Evolutionary conservation across 2,888 invertebrate genomes (phyloP), one percentile per base, ranked within the genome.

Genomic region (Drosophila multiciliata): DNA sequence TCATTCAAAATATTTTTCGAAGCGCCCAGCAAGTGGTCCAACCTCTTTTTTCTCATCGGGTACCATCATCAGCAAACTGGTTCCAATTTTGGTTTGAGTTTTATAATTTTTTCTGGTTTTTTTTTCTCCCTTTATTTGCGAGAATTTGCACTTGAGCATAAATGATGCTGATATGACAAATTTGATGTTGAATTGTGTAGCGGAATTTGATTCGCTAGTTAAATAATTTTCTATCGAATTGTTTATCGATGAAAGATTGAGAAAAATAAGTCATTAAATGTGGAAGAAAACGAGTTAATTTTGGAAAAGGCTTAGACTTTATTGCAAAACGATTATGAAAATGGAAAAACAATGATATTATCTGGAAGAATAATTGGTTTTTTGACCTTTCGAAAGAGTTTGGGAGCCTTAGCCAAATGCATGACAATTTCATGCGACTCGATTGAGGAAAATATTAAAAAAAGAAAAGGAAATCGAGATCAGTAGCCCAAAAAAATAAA

Each of bases 1-100:
- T 80, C 81, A 89, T 87, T 89, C 81, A 86, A 74, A 80, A 76
- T 85, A 82, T 54, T 69, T 68, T 60, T 63, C 60, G 33, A 76
- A 64, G 65, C 40, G 59, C 80, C 69, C 65, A 42, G 76, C 65
- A 65, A 79, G 80, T 73, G 79, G 81, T 79, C 65, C 52, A 42
- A 60, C 53, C 23, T 59, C 55, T 29, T 66, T 52, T 36, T 32
- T 64, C 66, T 66, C 71, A 80, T 66, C 49, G 64, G 66, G 61
- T 74, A 78, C 70, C 78, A 63, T 74, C 71, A 72, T 48, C 60
- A 45, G 32, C 58, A 70, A 78, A 78, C 80, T n/a, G 80, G 80
- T 79, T 79, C 59, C 45, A 54, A 33, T 33, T 57, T 57, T 35
- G 29, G 57, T 57, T 36, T 53, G 29, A 6, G 50, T 17, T 35